These are phyloP conservation scores for Priocnemis perturbator DNA, from an alignment of 2,888 invertebrate genomes.

Conservation along the genomic window DNA sequence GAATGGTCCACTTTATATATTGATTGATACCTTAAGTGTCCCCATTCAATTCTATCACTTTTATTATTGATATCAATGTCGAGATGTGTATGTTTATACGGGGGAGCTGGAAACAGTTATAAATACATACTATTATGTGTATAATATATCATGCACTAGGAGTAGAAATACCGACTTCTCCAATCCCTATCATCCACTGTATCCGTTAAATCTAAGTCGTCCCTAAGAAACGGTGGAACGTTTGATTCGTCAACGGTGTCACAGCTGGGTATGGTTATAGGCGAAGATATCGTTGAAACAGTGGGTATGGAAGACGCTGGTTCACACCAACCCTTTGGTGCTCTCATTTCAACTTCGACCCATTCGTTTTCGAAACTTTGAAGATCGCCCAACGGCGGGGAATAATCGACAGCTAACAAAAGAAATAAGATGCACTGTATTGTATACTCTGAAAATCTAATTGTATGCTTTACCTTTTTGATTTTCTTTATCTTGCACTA, in stretches of 20 bases:
- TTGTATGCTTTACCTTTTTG: constrained; percentile 60
- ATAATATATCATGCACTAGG: background rate
- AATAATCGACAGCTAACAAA: constrained; percentile 78
- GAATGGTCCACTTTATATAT: constrained; percentile 92
- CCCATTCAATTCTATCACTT: constrained; percentile 96
- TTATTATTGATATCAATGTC: constrained; percentile 90
- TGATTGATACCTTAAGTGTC: constrained; percentile 93
- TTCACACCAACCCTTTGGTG: constrained; percentile 78
- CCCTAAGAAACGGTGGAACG: constrained; percentile 69
- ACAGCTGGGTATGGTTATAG: constrained; percentile 67
- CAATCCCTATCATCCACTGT: constrained; percentile 63
- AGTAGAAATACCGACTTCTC: constrained; percentile 38
- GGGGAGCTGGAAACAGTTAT: constrained; percentile 73
- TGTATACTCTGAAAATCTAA: background rate
- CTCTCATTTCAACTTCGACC: constrained; percentile 90
- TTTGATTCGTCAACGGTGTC: constrained; percentile 67
- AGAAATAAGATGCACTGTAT: background rate
- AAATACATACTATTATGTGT: background rate
- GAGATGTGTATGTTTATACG: constrained; percentile 90
- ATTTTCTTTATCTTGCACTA: constrained; percentile 82
- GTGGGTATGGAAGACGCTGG: constrained; percentile 61
- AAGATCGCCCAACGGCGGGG: constrained; percentile 83
- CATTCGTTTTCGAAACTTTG: constrained; percentile 93
- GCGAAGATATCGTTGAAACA: constrained; percentile 71
- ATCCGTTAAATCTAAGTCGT: constrained; percentile 64